phyloP scores from a whole-genome alignment of 2,797 vertebrate genomes.

The Amblyopsis hoosieri region DNA sequence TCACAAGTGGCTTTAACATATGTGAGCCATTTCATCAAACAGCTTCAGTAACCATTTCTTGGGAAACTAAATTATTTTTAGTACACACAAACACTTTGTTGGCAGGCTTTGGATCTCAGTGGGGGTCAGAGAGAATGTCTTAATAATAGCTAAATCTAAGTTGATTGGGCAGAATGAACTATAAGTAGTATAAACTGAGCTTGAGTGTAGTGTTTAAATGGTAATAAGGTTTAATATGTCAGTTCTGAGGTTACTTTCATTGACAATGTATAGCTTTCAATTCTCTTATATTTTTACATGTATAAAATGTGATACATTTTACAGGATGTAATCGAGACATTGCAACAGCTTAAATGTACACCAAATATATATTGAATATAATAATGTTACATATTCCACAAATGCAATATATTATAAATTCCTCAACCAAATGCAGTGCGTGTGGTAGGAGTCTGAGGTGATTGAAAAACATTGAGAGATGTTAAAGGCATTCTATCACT shows the following conservation, averaged over 20 bases:
- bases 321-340: slow-evolving; percentile 6
- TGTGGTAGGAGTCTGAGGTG: background rate
- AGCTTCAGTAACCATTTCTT: slow-evolving; percentile 37
- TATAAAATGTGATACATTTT: slow-evolving; percentile 19
- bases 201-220: background rate
- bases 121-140: slow-evolving; percentile 20
- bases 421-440: background rate
- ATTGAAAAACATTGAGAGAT: background rate
- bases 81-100: slow-evolving; percentile 43
- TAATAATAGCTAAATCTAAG: slow-evolving; percentile 36
- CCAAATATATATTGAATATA: background rate
- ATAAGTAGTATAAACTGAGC: slow-evolving; percentile 24
- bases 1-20: slow-evolving; percentile 58
- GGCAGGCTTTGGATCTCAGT: slow-evolving; percentile 26
- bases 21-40: slow-evolving; percentile 55
- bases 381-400: background rate
- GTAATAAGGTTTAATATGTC: too few relatives aligned
- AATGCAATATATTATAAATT: slow-evolving; percentile 4
- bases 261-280: slow-evolving; percentile 32
- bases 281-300: slow-evolving; percentile 52
- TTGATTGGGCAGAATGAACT: slow-evolving; percentile 31
- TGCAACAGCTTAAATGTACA: slow-evolving; percentile 14
- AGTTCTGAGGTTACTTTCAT: slow-evolving; percentile 7
- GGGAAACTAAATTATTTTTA: slow-evolving; percentile 33
- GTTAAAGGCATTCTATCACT: background rate